Conservation (phyloP, 2,797 vertebrate species). For the Vespertilio murinus region DNA sequence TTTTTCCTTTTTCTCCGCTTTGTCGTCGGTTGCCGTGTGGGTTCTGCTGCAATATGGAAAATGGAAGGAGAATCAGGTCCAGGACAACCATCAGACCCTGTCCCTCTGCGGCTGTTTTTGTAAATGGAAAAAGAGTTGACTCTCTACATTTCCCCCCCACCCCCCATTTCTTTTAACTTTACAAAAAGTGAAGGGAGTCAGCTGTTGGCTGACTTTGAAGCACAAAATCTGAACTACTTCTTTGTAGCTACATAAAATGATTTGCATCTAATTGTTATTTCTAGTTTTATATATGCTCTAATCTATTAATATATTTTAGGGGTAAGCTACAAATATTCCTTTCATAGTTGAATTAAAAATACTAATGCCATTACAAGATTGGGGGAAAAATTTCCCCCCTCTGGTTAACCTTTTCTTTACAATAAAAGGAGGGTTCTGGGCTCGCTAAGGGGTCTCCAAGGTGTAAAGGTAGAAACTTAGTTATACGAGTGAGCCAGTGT, state of each 20-base stretch:
- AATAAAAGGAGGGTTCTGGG: neutral
- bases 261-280: neutral
- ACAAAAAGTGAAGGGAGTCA: neutral
- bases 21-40: constrained; percentile 96
- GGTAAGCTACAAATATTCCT: neutral
- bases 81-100: neutral
- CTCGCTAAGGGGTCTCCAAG: neutral
- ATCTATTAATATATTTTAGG: neutral
- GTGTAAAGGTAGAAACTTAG: neutral
- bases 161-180: neutral
- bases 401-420: neutral
- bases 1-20: constrained; percentile 99
- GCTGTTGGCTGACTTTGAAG: neutral
- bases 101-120: neutral
- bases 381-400: neutral
- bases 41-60: constrained; percentile 89
- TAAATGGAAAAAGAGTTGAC: neutral
- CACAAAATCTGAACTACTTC: neutral
- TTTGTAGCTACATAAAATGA: neutral
- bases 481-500: neutral
- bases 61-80: neutral
- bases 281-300: neutral
- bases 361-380: neutral
- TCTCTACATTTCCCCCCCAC: neutral
- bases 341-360: constrained; percentile 1